These are phyloP conservation scores for Leucania comma DNA, from an alignment of 2,888 invertebrate species.

Conservation along the genomic window DNA sequence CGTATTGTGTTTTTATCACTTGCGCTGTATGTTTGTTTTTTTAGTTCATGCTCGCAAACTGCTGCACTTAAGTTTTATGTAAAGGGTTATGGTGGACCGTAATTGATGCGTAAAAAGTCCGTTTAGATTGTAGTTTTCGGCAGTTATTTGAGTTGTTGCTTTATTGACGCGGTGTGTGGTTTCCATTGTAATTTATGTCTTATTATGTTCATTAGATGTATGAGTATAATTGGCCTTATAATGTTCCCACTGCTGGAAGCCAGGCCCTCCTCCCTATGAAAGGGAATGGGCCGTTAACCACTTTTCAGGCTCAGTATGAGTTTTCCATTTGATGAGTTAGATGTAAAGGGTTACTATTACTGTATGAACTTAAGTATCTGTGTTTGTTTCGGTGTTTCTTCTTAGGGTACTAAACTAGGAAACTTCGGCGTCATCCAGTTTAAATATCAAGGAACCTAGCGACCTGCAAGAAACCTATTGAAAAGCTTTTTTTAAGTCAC, in stretches of 20 bases:
- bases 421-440: no score
- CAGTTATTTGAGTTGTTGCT: constrained; percentile 14
- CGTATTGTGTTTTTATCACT: constrained; percentile 62
- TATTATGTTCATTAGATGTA: not conserved
- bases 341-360: no score
- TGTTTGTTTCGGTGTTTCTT: no score
- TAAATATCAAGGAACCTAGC: not conserved
- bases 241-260: no score
- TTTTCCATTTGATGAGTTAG: no score
- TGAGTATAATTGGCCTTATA: no score
- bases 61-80: constrained; percentile 57
- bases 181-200: not conserved
- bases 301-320: no score
- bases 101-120: constrained; percentile 50
- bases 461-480: not conserved
- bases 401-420: no score
- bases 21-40: constrained; percentile 46
- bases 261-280: no score
- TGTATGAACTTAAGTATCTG: no score
- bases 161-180: constrained; percentile 31
- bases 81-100: constrained; percentile 44
- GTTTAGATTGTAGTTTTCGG: constrained; percentile 23
- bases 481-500: not conserved
- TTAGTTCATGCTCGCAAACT: constrained; percentile 56
- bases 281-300: no score